Conservation (phyloP, 2,797 vertebrate genomes). For the Emydoidea blandingii region DNA sequence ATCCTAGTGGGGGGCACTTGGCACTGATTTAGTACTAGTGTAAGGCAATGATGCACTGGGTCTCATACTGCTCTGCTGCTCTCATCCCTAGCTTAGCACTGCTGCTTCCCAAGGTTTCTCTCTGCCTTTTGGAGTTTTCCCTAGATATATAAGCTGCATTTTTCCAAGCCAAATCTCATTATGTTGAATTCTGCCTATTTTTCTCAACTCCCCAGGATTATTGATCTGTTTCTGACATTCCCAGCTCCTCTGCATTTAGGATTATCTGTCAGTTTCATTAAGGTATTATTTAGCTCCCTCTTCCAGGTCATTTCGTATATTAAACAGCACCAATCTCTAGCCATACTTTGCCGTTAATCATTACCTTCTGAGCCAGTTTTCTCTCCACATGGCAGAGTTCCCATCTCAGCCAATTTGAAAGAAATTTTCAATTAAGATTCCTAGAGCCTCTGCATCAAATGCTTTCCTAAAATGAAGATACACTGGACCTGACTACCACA, state of each 20-base stretch:
- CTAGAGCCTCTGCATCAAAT: not conserved
- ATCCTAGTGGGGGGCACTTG: not conserved
- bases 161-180: not conserved
- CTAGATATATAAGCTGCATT: not conserved
- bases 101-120: rapidly evolving
- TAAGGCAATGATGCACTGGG: not conserved
- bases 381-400: not conserved
- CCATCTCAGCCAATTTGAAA: not conserved
- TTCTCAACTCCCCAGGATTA: not conserved
- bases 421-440: not conserved
- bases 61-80: not conserved
- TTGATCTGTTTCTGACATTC: not conserved
- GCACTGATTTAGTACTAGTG: not conserved
- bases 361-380: not conserved
- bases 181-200: not conserved
- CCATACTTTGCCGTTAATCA: rapidly evolving
- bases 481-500: not conserved
- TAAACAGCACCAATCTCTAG: rapidly evolving
- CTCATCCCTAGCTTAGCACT: not conserved
- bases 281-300: not conserved
- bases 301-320: not conserved
- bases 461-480: not conserved
- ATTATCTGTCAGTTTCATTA: not conserved
- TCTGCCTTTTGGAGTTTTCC: not conserved
- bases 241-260: not conserved